Evolutionary conservation across 1,140 invertebrate species (phyloP), one percentile per base, ranked within the genome.

Genomic region (Lordiphosa clarofinis): DNA sequence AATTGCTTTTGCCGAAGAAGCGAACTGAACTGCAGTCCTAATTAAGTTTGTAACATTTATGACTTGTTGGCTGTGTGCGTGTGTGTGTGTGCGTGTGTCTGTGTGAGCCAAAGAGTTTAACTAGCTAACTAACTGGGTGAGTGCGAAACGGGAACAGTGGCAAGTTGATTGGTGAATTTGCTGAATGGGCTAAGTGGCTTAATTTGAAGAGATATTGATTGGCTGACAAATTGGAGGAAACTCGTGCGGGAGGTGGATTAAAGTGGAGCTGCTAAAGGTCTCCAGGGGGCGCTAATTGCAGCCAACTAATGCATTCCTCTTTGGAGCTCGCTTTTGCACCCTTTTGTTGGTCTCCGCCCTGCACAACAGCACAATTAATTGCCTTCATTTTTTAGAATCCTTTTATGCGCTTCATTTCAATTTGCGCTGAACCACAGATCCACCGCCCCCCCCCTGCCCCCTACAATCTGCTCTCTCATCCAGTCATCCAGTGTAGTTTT

Each of bases 1-100:
- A 52, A 52, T 52, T 52, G 49, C 49, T 31, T 31, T 31, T 31
- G 28, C 28, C 28, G 42, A 11, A 24, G 38, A 19, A 15, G 15
- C 31, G 39, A 40, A 36, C 39, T 15, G 36, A 19, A 40, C 46
- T 64, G 73, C 55, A 64, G 37, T 55, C 67, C 72, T 82, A 81
- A 81, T 81, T 81, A 81, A 73, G 76, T 81, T 76, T 76, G 63
- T 65, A 76, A 82, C 78, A 81, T 81, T 81, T 81, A 81, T 81
- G 76, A 81, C 72, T 82, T 72, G 67, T 64, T 81, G 59, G 75
- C 74, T 46, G 38, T 46, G 24, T 33, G 43, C 28, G 42, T n/a
- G n/a, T n/a, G n/a, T n/a, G n/a, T 44, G n/a, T 44, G n/a, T 33
- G 43, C 13, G 43, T 33, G 43, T 46, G 24, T 44, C 5, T 11